Conservation (phyloP, 2,113 vertebrate genomes). For the Pungitius pungitius region DNA sequence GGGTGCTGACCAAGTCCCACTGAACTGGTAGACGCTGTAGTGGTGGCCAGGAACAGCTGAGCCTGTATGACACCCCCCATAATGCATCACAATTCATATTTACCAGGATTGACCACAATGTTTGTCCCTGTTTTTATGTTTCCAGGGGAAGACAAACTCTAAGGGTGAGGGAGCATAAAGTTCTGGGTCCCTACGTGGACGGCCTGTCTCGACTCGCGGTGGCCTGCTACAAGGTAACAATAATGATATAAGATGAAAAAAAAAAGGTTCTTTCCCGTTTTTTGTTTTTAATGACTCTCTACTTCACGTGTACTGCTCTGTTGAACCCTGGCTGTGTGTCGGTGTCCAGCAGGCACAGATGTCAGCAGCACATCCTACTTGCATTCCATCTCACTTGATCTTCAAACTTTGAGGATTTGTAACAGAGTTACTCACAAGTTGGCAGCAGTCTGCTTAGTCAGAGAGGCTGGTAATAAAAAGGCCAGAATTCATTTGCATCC, state of each 20-base stretch:
- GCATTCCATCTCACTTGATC: not conserved
- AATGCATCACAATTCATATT: not conserved
- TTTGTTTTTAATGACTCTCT: not conserved
- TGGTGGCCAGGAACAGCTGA: not conserved
- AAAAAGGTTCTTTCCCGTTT: not conserved
- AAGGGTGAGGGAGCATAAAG: conserved; percentile 96
- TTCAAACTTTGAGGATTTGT: not conserved
- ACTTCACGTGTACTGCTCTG: not conserved
- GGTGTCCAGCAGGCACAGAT: not conserved
- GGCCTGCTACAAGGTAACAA: conserved; percentile 92
- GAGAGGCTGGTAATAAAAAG: not conserved
- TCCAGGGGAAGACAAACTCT: conserved; percentile 91
- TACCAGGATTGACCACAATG: not conserved
- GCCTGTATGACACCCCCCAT: not conserved
- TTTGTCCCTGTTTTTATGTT: conserved; percentile 3
- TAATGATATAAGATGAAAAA: not conserved
- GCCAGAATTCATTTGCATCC: not conserved
- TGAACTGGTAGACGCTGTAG: not conserved
- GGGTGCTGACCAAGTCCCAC: conserved; percentile 17
- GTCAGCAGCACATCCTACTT: not conserved
- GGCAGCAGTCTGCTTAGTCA: not conserved
- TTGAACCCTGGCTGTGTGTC: not conserved
- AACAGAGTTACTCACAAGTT: not conserved
- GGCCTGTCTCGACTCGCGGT: conserved; percentile 96
- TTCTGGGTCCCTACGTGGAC: conserved; percentile 95